A percentile compares a stretch with the other conserved stretches of the same genome.
These are phyloP conservation scores for Ischnus inquisitorius DNA, from an alignment of 2,888 invertebrate species.

Conservation along the genomic window DNA sequence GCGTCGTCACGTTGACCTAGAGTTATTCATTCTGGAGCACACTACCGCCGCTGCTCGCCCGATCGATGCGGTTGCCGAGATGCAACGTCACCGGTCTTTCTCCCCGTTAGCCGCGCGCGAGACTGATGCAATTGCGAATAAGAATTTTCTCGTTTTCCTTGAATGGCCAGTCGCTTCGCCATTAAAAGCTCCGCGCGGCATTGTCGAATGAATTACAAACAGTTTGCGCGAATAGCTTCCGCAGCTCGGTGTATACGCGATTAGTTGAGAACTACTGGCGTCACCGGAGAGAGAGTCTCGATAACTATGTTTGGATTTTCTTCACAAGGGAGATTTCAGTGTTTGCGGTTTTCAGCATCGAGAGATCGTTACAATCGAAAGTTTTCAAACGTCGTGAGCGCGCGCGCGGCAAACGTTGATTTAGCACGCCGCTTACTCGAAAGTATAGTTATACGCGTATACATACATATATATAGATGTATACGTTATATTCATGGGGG, in stretches of 20 bases:
- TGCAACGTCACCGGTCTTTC: background rate
- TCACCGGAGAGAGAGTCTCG: background rate
- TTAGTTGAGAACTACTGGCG: background rate
- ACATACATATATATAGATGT: background rate
- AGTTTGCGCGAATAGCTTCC: background rate
- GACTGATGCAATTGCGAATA: constrained; percentile 44
- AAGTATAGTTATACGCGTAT: constrained; percentile 52
- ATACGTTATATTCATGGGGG: background rate
- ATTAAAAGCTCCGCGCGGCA: constrained; percentile 13
- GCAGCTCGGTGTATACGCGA: too few species aligned
- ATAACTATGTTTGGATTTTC: constrained; percentile 27
- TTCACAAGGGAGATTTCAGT: constrained; percentile 18
- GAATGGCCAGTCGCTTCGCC: background rate
- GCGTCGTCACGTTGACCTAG: constrained; percentile 39
- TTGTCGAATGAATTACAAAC: constrained; percentile 14
- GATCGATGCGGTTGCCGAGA: constrained; percentile 56
- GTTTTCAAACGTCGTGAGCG: constrained; percentile 48
- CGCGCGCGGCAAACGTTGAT: constrained; percentile 33
- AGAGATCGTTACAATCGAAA: constrained; percentile 61
- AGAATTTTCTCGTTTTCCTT: constrained; percentile 24
- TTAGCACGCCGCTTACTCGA: constrained; percentile 41
- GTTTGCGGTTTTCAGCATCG: constrained; percentile 38
- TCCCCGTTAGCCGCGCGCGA: background rate
- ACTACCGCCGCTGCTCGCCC: constrained; percentile 6
- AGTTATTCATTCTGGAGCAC: constrained; percentile 29